Evolutionary conservation across 2,113 vertebrate species (phyloP).

Genomic region (Ibidorhyncha struthersii): DNA sequence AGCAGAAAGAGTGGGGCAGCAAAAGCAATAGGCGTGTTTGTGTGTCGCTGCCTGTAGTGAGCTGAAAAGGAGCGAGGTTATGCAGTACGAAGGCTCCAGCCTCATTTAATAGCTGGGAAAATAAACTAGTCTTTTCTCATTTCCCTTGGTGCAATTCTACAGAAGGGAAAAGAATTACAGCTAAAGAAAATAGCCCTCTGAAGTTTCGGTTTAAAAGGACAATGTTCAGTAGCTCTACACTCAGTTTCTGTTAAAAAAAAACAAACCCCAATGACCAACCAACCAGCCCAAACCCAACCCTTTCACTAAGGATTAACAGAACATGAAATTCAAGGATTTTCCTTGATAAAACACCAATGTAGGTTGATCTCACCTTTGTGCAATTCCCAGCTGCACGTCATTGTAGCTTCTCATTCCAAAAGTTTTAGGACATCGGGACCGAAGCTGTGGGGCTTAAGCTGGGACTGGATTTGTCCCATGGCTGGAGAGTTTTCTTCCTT

Average conservation of each 20-base stretch:
- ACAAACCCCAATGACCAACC: not conserved
- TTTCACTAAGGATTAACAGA: not conserved
- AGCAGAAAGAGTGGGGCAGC: not conserved
- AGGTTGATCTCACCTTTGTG: not conserved
- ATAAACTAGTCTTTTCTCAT: conserved; percentile 20
- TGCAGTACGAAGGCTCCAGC: not conserved
- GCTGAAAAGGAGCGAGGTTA: not conserved
- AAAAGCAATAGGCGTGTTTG: not conserved
- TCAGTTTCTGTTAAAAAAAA: not conserved
- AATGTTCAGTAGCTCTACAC: not conserved
- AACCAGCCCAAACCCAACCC: not conserved
- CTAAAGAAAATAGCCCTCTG: conserved; percentile 25
- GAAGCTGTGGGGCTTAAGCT: not conserved
- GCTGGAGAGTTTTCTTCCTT: not conserved
- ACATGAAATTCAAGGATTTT: not conserved
- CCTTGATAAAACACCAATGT: not conserved
- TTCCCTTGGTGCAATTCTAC: not conserved
- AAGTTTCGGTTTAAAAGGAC: not conserved
- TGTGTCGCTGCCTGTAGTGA: not conserved
- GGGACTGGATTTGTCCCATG: not conserved
- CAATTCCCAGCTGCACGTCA: not conserved
- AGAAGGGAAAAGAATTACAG: not conserved
- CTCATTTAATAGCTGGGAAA: conserved; percentile 24
- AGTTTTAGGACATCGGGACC: not conserved
- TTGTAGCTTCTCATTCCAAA: not conserved